Conservation (phyloP, 2,888 invertebrate species). For the Oligia fasciuncula region DNA sequence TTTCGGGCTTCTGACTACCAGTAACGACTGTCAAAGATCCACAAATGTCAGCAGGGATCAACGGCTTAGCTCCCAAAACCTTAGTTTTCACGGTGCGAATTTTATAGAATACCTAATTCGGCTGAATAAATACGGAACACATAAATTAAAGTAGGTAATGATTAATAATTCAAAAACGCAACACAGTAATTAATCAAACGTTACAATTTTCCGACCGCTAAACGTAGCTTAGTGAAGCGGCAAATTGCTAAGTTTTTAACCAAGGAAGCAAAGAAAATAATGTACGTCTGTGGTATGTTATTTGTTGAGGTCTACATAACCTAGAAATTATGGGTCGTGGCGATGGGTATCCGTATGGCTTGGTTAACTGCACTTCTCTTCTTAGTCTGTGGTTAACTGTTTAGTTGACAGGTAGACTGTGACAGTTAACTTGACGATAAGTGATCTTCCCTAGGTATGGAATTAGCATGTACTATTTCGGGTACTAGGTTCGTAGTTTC, state of each 20-base stretch:
- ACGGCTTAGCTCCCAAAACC: not conserved
- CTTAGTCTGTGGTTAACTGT: slow-evolving; percentile 12
- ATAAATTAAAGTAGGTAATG: slow-evolving; percentile 1
- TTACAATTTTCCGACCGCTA: slow-evolving; percentile 36
- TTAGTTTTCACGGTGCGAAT: not conserved
- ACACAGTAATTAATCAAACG: slow-evolving; percentile 28
- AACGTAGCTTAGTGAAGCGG: slow-evolving; percentile 43
- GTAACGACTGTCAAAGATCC: no score
- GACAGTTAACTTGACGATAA: slow-evolving; percentile 16
- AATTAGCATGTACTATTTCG: not conserved
- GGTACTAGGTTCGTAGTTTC: not conserved
- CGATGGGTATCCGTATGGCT: not conserved
- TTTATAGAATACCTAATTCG: not conserved
- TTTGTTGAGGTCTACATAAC: slow-evolving; percentile 55
- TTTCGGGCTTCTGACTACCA: no score
- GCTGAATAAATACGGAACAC: slow-evolving; percentile 22
- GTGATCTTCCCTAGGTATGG: not conserved
- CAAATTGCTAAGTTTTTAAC: slow-evolving; percentile 62
- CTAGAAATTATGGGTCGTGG: slow-evolving; percentile 6
- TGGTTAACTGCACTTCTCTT: slow-evolving; percentile 7
- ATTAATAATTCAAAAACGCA: slow-evolving; percentile 36
- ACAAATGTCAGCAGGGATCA: no score
- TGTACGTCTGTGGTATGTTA: slow-evolving; percentile 12
- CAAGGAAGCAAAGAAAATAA: slow-evolving; percentile 60
- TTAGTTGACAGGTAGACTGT: not conserved